Evolutionary conservation across 2,113 vertebrate species (phyloP).

Genomic region (Corythoichthys intestinalis): DNA sequence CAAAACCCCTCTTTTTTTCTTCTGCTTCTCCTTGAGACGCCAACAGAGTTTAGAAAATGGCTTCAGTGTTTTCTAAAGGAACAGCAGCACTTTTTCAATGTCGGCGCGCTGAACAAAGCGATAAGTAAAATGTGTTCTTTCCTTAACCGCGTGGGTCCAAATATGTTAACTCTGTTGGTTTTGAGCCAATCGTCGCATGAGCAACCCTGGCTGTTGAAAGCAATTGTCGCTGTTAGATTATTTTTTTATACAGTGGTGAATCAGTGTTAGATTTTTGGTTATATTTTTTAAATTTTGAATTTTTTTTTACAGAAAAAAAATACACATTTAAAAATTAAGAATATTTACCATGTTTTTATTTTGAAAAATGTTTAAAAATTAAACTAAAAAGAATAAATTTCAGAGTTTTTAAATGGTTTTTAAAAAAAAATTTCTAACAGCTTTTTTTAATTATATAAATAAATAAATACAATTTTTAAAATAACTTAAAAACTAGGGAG

Average conservation of each 20-base stretch:
- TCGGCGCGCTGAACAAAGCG: slow-evolving; percentile 14
- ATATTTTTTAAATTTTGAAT: background rate
- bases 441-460: too few relatives aligned
- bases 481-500: too few relatives aligned
- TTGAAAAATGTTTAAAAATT: too few relatives aligned
- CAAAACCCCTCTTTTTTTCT: slow-evolving; percentile 41
- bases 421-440: too few relatives aligned
- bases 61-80: slow-evolving; percentile 62
- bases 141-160: slow-evolving; percentile 28
- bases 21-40: slow-evolving; percentile 55
- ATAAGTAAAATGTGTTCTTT: slow-evolving; percentile 66
- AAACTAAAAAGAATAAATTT: too few relatives aligned
- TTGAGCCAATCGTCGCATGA: slow-evolving; percentile 1
- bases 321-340: too few relatives aligned
- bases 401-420: too few relatives aligned
- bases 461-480: too few relatives aligned
- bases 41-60: slow-evolving; percentile 71
- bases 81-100: slow-evolving; percentile 44
- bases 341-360: too few relatives aligned
- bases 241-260: background rate
- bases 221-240: background rate
- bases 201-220: background rate
- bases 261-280: background rate
- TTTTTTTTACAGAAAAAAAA: background rate
- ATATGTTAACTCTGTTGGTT: slow-evolving; percentile 16